Base-by-base conservation (phyloP, 2,888 invertebrate species). In the Drosophila monieri region DNA sequence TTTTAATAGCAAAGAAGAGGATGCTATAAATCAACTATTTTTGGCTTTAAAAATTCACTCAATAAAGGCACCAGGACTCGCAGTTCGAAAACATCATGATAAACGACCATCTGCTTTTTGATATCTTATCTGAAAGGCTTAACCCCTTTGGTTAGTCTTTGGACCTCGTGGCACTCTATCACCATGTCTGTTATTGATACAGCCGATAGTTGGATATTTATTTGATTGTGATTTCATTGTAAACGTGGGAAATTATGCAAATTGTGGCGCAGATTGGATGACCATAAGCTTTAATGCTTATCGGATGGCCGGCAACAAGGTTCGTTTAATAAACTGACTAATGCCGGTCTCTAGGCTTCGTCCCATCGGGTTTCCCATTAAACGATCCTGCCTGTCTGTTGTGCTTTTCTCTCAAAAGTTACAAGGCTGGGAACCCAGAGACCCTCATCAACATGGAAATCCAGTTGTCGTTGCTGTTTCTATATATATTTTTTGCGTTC, bases 241-340 rank as follows among this genome's bases (percentile, higher is more conserved):
- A 61, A 73, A 62, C 71, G 85, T 88, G 84, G 85, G 84, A 85
- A 84, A 86, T 80, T 80, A 84, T 84, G 78, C 84, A 84, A 84
- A 84, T 69, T 88, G 88, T 73, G 71, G 57, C 73, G 71, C 74
- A 80, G 77, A 88, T 84, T 83, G 79, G 69, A 80, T 80, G 86
- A 57, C 76, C 77, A 73, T 64, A 69, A 85, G 83, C 80, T 62
- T 67, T 57, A 55, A 49, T 57, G 74, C 62, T 81, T 85, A 77
- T 80, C 87, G 57, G 48, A n/a, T 25, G 48, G 48, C 47, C 18
- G 35, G 39, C 23, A 25, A 23, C 53, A 35, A 54, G 47, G 51
- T 48, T 27, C 55, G 67, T 67, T 66, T 54, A 39, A 60, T 53
- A 53, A 60, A 61, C 69, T 49, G 69, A 53, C 67, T 48, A 56